A percentile compares a stretch with the other conserved stretches of the same genome.
Conservation (phyloP, 2,888 invertebrate species). For the Loripinus fragilis region DNA sequence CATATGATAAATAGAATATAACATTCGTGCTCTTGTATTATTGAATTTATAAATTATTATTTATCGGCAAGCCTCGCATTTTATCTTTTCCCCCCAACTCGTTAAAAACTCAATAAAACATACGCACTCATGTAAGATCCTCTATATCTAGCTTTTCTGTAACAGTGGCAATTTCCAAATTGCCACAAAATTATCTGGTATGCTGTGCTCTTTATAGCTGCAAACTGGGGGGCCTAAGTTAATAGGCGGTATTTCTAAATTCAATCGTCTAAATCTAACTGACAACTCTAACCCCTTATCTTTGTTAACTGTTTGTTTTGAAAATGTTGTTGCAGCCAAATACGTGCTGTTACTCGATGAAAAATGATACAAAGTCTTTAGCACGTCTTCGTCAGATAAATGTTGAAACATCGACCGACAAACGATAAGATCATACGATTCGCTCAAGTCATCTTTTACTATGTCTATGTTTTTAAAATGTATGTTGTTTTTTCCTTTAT, state of each 20-base stretch:
- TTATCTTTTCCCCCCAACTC: too few relatives aligned
- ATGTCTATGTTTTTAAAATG: constrained; percentile 25
- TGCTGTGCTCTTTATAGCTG: constrained; percentile 3
- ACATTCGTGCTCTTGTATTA: too few relatives aligned
- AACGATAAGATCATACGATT: constrained; percentile 24
- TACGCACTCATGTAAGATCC: too few relatives aligned
- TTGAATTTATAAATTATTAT: too few relatives aligned
- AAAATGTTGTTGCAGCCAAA: constrained; percentile 29
- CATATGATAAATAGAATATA: too few relatives aligned
- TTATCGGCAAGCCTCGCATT: too few relatives aligned
- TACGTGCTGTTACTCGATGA: constrained; percentile 27
- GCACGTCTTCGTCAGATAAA: constrained; percentile 16
- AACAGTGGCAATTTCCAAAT: constrained; percentile 28
- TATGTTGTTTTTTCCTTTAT: background rate
- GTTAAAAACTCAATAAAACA: too few relatives aligned
- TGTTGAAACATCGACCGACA: constrained; percentile 35
- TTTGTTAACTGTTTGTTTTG: background rate
- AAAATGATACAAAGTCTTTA: constrained; percentile 31
- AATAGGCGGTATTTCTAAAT: constrained; percentile 16
- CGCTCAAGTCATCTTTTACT: background rate
- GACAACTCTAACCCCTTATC: background rate
- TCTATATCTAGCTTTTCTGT: too few relatives aligned
- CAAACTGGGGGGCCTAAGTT: constrained; percentile 24
- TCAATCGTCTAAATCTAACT: constrained; percentile 20
- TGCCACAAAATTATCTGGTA: constrained; percentile 11